Evolutionary conservation across 2,113 vertebrate genomes (phyloP), one percentile per base, ranked within the genome.

Genomic region (Hassar affinis): DNA sequence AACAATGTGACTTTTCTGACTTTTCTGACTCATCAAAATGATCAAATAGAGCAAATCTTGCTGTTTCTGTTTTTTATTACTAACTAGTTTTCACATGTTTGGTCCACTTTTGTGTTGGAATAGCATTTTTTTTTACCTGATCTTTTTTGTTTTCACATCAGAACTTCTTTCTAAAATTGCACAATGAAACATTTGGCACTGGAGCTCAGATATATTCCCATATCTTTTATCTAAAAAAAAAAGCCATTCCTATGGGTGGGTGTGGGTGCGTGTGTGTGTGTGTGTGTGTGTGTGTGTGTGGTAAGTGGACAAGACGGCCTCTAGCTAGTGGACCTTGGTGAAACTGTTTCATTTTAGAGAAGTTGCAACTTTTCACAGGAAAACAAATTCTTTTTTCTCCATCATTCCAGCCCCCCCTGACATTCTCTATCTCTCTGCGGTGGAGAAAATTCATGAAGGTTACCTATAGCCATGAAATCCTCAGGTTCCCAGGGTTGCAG

Each of bases 391-490:
- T 10, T 33, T 54, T 76, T 20, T 4, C 38, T 33, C 27, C 72
- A 30, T 54, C 47, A 54, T 11, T 30, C 27, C 35, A 25, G 17
- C n/a, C 51, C n/a, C 51, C n/a, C 17, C 47, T 54, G 27, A 11
- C 0, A 22, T 54, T 76, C 10, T 6, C 27, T 33, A 54, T 76
- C 7, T 54, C 8, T 30, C 7, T 35, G 45, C 22, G n/a, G 42
- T 38, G 35, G 10, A 59, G 12, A 38, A 42, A 20, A 79, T 4
- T 61, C 9, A 1, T 61, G 17, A 30, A 33, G 8, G 68, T 87
- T 95, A 97, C 96, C 96, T 92, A 97, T 93, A 59, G 95, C 96
- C 92, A 96, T 94, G 93, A 96, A 96, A 90, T 95, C 95, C 89
- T 96, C 94, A 0, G 91, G 85, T 87, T 93, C 95, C 93, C 93